Evolutionary conservation across 2,113 vertebrate species (phyloP).

Genomic region (Lasiurus cinereus): DNA sequence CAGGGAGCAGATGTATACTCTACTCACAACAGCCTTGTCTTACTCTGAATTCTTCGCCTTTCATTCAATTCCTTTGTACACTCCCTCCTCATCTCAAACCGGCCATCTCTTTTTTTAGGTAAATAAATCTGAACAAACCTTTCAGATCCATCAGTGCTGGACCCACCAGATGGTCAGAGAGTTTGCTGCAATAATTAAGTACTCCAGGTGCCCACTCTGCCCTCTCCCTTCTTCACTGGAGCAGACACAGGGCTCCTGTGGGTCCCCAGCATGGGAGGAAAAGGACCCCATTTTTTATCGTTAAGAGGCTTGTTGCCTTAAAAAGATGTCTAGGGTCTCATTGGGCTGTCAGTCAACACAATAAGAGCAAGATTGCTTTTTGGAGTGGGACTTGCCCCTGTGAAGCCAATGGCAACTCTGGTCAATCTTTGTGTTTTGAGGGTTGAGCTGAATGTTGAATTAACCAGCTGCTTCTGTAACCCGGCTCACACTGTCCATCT

Average conservation of each 20-base stretch:
- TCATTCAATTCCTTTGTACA: background rate
- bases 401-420: background rate
- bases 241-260: rapidly evolving
- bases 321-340: background rate
- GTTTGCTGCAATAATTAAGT: background rate
- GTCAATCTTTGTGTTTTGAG: background rate
- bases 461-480: slow-evolving; percentile 71
- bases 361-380: background rate
- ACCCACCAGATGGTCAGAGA: background rate
- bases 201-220: background rate
- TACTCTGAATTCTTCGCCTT: background rate
- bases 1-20: background rate
- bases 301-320: rapidly evolving
- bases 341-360: rapidly evolving
- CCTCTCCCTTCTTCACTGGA: rapidly evolving
- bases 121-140: background rate
- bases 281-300: background rate
- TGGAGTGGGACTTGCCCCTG: background rate
- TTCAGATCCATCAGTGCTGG: background rate
- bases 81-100: background rate
- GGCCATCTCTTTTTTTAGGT: background rate
- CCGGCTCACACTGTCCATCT: slow-evolving; percentile 61
- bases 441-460: slow-evolving; percentile 46
- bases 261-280: background rate
- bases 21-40: background rate